phyloP scores from a whole-genome alignment of 2,797 vertebrate genomes.

The Heterohyrax brucei region DNA sequence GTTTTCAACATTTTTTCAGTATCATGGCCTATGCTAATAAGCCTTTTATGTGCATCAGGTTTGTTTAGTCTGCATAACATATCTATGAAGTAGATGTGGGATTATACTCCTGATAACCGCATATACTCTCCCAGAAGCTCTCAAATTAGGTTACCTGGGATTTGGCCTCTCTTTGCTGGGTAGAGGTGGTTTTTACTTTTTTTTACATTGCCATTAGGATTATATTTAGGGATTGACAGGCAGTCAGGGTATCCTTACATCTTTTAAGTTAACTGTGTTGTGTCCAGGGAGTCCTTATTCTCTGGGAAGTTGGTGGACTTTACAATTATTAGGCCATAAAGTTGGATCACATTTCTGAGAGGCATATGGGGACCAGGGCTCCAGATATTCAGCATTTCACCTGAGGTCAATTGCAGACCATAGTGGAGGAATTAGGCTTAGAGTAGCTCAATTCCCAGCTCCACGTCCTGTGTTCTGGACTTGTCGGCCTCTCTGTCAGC shows the following conservation, averaged over 20 bases:
- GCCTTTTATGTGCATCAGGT: background rate
- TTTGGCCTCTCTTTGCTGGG: background rate
- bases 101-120: background rate
- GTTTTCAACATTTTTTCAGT: too few species aligned
- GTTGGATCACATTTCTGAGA: background rate
- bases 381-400: background rate
- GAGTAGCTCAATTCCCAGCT: accelerated
- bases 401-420: accelerated
- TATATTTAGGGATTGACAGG: background rate
- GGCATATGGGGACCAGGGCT: too few species aligned
- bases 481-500: accelerated
- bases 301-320: background rate
- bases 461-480: accelerated
- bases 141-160: too few species aligned
- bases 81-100: background rate
- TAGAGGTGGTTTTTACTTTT: background rate
- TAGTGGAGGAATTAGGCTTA: accelerated
- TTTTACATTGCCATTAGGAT: accelerated
- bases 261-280: background rate
- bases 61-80: background rate
- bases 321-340: background rate
- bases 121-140: background rate
- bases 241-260: background rate
- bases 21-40: background rate
- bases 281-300: background rate